phyloP scores from a whole-genome alignment of 37 sponge, comb jelly and placozoan species.

The Ianthella basta region DNA sequence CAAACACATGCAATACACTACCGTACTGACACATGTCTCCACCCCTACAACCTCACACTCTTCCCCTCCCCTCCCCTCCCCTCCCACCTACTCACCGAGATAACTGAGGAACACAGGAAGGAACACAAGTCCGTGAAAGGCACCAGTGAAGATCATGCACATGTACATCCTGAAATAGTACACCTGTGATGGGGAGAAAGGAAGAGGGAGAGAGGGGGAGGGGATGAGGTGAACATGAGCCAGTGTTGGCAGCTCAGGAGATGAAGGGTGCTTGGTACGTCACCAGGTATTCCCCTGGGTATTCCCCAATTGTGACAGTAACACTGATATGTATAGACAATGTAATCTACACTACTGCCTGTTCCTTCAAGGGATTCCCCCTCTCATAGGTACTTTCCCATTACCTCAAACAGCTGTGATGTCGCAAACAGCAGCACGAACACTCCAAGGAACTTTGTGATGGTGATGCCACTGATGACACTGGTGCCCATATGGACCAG shows the following conservation, averaged over 20 bases:
- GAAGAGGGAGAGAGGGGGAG: background rate
- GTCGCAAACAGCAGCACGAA: slow-evolving; percentile 94
- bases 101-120: slow-evolving; percentile 94
- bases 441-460: slow-evolving; percentile 98
- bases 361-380: background rate
- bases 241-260: too few relatives aligned
- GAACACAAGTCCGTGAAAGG: slow-evolving; percentile 91
- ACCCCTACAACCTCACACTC: background rate
- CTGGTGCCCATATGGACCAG: slow-evolving; percentile 93
- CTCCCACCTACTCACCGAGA: slow-evolving; percentile 67
- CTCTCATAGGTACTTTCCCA: background rate
- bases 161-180: slow-evolving; percentile 99
- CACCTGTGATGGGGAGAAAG: slow-evolving; percentile 30
- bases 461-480: slow-evolving; percentile 96
- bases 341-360: too few relatives aligned
- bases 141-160: slow-evolving; percentile 91
- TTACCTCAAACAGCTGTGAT: slow-evolving; percentile 91
- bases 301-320: too few relatives aligned
- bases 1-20: slow-evolving; percentile 32
- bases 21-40: background rate
- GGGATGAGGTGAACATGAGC: background rate
- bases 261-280: too few relatives aligned
- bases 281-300: too few relatives aligned
- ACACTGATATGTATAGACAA: too few relatives aligned
- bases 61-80: background rate